These are phyloP conservation scores for Lithosia quadra DNA, from an alignment of 2,888 invertebrate genomes.

Conservation along the genomic window DNA sequence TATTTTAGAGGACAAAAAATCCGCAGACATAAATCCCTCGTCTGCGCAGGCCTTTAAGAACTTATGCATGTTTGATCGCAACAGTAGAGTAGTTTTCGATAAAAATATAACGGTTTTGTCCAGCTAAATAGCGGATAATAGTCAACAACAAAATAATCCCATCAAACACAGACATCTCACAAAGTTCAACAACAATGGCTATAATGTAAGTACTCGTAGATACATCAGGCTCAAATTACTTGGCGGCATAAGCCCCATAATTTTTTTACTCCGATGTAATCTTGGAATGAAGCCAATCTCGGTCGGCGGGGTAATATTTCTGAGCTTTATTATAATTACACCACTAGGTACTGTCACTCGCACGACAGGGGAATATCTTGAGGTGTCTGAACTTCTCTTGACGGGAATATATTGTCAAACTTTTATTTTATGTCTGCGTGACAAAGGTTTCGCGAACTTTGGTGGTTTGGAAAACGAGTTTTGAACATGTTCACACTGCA, in stretches of 20 bases:
- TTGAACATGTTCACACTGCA: conserved; percentile 1
- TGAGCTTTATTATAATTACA: conserved; percentile 31
- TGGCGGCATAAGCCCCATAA: conserved; percentile 8
- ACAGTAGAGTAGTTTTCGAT: no score
- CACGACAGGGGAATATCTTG: conserved; percentile 29
- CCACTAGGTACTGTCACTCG: conserved; percentile 22
- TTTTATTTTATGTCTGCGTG: conserved; percentile 17
- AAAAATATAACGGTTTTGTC: no score
- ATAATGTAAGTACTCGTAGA: background rate
- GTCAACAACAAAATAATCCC: background rate
- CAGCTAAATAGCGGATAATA: no score
- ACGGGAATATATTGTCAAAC: conserved; percentile 26
- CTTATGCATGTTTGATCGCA: no score
- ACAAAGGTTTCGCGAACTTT: conserved; percentile 9
- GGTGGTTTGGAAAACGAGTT: conserved; percentile 1
- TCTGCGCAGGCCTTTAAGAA: no score
- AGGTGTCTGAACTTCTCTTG: conserved; percentile 28
- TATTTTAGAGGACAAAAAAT: no score
- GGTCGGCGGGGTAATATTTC: conserved; percentile 24
- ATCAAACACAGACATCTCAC: background rate
- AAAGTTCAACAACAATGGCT: background rate
- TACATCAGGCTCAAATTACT: conserved; percentile 3
- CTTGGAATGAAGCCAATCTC: conserved; percentile 31
- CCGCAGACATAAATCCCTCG: no score
- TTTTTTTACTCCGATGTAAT: conserved; percentile 10